Base-by-base conservation (phyloP, 2,113 vertebrate genomes). In the Murina feae region DNA sequence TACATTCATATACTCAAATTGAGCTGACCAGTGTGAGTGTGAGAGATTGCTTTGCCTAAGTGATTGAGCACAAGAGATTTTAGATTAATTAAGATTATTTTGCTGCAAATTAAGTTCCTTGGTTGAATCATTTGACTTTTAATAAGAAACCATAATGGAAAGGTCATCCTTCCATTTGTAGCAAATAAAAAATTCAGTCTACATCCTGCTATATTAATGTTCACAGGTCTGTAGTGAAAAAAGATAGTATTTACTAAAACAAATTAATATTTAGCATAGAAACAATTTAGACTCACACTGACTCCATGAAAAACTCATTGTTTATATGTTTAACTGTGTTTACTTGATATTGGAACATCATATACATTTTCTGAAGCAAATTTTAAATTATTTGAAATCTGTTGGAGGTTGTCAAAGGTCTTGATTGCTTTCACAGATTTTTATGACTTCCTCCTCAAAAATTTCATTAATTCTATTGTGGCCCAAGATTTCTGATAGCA, bases 301-400 rank as follows among this genome's bases (percentile, higher is more conserved):
- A 28, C 55, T 21, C 16, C 17, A 44, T 74, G 53, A n/a, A 37
- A 85, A 92, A 90, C 71, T 65, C 11, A 78, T 85, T 68, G 44
- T 55, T 92, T 93, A 12, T 42, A 44, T 80, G 6, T 78, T 90
- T 88, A 80, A 95, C 6, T 47, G 30, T 81, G 68, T 86, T 87
- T 95, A 39, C 47, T 63, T 58, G 91, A 66, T 72, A 81, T 8
- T 58, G 42, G 1, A 55, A 49, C 5, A 49, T 83, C 14, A 10
- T 39, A 37, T 44, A 68, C 4, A n/a, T 81, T 94, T 85, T 11
- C 13, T 90, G 23, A 60, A 75, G 47, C 12, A 81, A 71, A 79
- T 85, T 89, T 94, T 79, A 68, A 89, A 58, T 69, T 44, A 78
- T 71, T 92, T 80, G 20, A 92, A 96, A 91, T 80, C 25, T 65